A percentile compares a stretch with the other conserved stretches of the same genome.
These are phyloP conservation scores for Automeris io DNA, from an alignment of 2,888 invertebrate species.

Conservation along the genomic window DNA sequence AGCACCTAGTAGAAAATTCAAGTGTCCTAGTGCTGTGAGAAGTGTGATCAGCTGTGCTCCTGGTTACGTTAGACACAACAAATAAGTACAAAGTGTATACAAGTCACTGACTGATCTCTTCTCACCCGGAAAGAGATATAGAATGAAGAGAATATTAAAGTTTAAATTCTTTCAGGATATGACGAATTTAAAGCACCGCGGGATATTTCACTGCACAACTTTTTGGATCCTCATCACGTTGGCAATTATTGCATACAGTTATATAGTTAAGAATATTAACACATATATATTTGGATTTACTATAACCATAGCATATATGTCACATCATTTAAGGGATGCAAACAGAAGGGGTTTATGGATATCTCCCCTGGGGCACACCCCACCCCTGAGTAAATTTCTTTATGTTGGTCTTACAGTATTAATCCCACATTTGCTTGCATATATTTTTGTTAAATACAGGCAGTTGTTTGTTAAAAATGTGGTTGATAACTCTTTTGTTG, in stretches of 20 bases:
- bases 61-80: too few relatives aligned
- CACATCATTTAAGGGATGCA: slow-evolving; percentile 55
- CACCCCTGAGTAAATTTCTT: slow-evolving; percentile 34
- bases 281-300: slow-evolving; percentile 43
- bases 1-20: too few relatives aligned
- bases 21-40: too few relatives aligned
- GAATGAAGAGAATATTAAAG: too few relatives aligned
- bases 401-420: slow-evolving; percentile 36
- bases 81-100: too few relatives aligned
- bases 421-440: slow-evolving; percentile 40
- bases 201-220: slow-evolving; percentile 56
- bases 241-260: slow-evolving; percentile 34
- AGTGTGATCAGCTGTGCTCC: too few relatives aligned
- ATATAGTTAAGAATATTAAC: slow-evolving; percentile 35
- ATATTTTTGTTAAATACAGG: slow-evolving; percentile 31
- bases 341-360: slow-evolving; percentile 59
- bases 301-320: slow-evolving; percentile 45
- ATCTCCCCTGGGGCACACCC: slow-evolving; percentile 50
- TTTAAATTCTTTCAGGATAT: slow-evolving; percentile 54
- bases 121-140: too few relatives aligned
- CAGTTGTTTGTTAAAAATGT: slow-evolving; percentile 24
- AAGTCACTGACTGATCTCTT: too few relatives aligned
- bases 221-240: slow-evolving; percentile 39
- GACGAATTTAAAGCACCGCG: slow-evolving; percentile 39
- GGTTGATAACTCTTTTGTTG: background rate